These are phyloP conservation scores for Eupithecia insigniata DNA, from an alignment of 2,888 invertebrate genomes.

Conservation along the genomic window DNA sequence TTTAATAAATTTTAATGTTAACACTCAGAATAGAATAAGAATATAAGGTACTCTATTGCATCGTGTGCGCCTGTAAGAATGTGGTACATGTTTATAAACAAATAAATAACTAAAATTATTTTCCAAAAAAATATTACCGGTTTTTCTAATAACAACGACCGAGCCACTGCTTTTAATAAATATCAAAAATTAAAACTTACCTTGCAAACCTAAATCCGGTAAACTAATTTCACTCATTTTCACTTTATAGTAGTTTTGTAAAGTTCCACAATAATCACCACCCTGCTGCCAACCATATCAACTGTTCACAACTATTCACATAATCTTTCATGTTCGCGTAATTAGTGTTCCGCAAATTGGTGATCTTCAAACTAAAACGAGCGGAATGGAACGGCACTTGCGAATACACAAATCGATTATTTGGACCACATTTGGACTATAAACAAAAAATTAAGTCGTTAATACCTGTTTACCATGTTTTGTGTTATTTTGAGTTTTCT, in stretches of 20 bases:
- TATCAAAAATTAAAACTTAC: constrained; percentile 39
- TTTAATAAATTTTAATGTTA: no score
- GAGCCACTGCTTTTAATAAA: neutral
- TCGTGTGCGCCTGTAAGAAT: no score
- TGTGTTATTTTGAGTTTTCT: no score
- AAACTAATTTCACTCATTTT: constrained; percentile 59
- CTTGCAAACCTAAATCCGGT: constrained; percentile 47
- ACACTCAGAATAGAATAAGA: no score
- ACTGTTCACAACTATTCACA: constrained; percentile 23
- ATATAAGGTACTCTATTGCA: no score
- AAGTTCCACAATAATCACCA: constrained; percentile 6
- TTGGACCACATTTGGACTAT: neutral
- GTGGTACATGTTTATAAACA: no score
- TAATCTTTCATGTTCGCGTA: constrained; percentile 23
- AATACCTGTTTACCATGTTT: no score
- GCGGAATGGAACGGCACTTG: neutral
- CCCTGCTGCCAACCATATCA: constrained; percentile 23
- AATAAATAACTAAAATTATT: no score
- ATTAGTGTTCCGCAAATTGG: constrained; percentile 4
- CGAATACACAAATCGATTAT: neutral
- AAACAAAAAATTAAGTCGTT: neutral
- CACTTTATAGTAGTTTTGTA: constrained; percentile 23
- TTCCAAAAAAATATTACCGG: no score
- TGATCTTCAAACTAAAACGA: no score
- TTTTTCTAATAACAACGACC: neutral